phyloP scores from a whole-genome alignment of 2,888 invertebrate genomes.

The Corythucha ciliata region DNA sequence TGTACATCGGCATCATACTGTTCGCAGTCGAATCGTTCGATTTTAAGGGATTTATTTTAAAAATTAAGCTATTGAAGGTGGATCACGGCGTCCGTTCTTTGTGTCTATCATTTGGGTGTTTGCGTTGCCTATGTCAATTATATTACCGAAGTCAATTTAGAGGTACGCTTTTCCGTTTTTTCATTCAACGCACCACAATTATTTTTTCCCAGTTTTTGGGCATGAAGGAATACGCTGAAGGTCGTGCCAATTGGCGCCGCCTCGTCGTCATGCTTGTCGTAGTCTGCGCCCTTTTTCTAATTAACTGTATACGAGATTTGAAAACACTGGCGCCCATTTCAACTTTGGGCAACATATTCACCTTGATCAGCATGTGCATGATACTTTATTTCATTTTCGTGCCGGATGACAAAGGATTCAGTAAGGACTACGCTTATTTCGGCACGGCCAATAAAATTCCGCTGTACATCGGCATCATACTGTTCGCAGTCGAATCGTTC shows the following conservation, averaged over 20 bases:
- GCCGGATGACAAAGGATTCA: background rate
- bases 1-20: constrained; percentile 53
- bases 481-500: constrained; percentile 19
- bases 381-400: constrained; percentile 17
- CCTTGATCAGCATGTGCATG: constrained; percentile 7
- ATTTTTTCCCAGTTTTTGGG: too few relatives aligned
- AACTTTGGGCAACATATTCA: constrained; percentile 9
- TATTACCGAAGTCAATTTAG: too few relatives aligned
- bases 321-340: constrained; percentile 15
- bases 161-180: too few relatives aligned
- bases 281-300: constrained; percentile 8
- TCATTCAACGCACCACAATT: too few relatives aligned
- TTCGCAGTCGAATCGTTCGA: constrained; percentile 47
- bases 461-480: constrained; percentile 18
- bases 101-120: constrained; percentile 15
- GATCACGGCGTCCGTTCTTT: constrained; percentile 9
- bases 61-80: too few relatives aligned
- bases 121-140: constrained; percentile 15
- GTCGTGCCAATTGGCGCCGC: background rate
- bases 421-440: constrained; percentile 5
- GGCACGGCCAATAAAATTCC: constrained; percentile 8
- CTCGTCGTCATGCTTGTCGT: background rate
- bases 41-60: too few relatives aligned
- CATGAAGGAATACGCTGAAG: constrained; percentile 7
- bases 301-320: constrained; percentile 6